Conservation (phyloP, 2,888 invertebrate species). For the Drosophila koepferae region DNA sequence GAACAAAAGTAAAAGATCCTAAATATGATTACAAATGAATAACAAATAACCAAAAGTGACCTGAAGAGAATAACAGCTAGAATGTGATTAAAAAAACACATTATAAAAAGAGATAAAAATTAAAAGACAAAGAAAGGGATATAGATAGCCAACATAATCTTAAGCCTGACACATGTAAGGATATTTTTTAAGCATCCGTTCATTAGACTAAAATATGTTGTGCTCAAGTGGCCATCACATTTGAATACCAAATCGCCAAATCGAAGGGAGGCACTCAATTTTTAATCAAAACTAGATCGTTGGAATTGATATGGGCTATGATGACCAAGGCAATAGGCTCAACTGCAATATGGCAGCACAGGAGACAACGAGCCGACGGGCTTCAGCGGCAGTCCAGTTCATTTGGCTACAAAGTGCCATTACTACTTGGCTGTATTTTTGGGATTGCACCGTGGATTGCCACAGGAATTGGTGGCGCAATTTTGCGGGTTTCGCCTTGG, state of each 20-base stretch:
- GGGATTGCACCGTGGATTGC: constrained; percentile 16
- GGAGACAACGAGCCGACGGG: neutral
- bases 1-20: too few relatives aligned
- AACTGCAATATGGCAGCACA: neutral
- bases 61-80: too few relatives aligned
- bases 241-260: neutral
- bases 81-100: too few relatives aligned
- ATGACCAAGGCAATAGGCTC: neutral
- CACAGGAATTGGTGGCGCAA: constrained; percentile 13
- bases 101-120: too few relatives aligned
- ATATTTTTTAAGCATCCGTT: neutral
- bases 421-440: neutral
- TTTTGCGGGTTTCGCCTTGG: constrained; percentile 6
- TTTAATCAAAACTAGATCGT: neutral
- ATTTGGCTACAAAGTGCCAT: constrained; percentile 8
- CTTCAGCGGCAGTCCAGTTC: constrained; percentile 9
- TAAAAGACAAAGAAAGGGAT: too few relatives aligned
- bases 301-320: constrained; percentile 7
- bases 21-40: too few relatives aligned
- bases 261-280: neutral
- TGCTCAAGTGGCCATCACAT: neutral
- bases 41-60: too few relatives aligned
- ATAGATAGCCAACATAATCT: too few relatives aligned
- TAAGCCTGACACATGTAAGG: neutral
- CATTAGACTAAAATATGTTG: neutral